These are phyloP conservation scores for Illadopsis cleaveri DNA, from an alignment of 2,113 vertebrate species.

Conservation along the genomic window DNA sequence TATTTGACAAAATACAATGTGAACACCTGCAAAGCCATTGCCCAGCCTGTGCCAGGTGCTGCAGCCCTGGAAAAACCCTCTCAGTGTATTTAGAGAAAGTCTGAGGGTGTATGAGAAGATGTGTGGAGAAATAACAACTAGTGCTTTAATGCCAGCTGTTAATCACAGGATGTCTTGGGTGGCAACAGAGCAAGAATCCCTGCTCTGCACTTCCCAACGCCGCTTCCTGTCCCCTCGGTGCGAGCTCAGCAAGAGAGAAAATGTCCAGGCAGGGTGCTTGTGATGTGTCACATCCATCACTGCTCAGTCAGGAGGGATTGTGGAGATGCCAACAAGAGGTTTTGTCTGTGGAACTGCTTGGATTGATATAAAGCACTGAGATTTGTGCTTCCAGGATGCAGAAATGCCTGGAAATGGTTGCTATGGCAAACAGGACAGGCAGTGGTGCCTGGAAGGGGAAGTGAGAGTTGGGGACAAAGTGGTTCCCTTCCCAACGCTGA, in stretches of 20 bases:
- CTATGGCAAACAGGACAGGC: conserved; percentile 50
- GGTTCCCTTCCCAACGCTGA: not conserved
- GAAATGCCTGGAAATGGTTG: conserved; percentile 70
- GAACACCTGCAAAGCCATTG: not conserved
- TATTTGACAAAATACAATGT: not conserved
- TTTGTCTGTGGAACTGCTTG: conserved; percentile 67
- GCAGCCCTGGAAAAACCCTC: not conserved
- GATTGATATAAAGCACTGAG: conserved; percentile 54
- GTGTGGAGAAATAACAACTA: not conserved
- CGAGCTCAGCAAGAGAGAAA: not conserved
- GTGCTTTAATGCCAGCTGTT: not conserved
- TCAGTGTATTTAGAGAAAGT: not conserved
- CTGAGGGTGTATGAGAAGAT: not conserved
- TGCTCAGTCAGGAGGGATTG: not conserved
- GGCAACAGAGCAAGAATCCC: not conserved
- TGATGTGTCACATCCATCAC: conserved; percentile 7
- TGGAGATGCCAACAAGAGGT: conserved; percentile 14
- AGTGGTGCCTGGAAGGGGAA: conserved; percentile 19
- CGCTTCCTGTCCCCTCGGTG: accelerated
- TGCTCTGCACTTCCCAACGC: not conserved
- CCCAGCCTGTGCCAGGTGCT: not conserved
- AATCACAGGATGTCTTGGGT: not conserved
- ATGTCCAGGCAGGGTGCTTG: not conserved
- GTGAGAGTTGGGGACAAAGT: conserved; percentile 6
- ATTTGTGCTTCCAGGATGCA: conserved; percentile 22